A percentile compares a stretch with the other conserved stretches of the same genome.
These are phyloP conservation scores for Eueremaeus valkanovi DNA, from an alignment of 2,888 invertebrate species.

Conservation along the genomic window DNA sequence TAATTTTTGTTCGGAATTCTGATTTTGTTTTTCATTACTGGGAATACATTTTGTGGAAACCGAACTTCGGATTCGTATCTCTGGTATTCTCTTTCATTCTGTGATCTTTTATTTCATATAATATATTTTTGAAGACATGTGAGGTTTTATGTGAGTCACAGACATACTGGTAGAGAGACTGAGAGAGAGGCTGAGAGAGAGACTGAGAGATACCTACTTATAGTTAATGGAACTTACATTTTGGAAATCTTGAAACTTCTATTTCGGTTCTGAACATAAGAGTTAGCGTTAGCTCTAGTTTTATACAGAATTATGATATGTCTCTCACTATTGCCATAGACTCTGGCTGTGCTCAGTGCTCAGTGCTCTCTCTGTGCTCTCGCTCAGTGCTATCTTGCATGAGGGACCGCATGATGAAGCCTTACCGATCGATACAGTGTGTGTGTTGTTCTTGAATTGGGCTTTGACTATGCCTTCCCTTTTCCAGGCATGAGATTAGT, in stretches of 20 bases:
- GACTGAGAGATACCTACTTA: conserved; percentile 30
- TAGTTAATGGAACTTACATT: conserved; percentile 33
- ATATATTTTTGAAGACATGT: no score
- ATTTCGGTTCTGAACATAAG: conserved; percentile 24
- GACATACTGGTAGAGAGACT: no score
- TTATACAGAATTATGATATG: conserved; percentile 36
- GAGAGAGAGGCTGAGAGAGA: no score
- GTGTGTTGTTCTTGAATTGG: conserved; percentile 36
- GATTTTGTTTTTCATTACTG: no score
- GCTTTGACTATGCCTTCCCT: conserved; percentile 32
- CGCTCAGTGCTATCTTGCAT: conserved; percentile 31
- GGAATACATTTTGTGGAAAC: no score
- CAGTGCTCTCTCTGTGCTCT: no score
- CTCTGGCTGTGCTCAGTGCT: background rate
- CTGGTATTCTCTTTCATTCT: conserved; percentile 8
- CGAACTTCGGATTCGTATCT: background rate
- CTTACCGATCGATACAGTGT: conserved; percentile 33
- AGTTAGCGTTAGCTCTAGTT: conserved; percentile 22
- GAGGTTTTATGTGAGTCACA: no score
- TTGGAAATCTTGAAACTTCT: conserved; percentile 33
- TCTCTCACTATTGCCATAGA: conserved; percentile 9
- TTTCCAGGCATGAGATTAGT: conserved; percentile 32
- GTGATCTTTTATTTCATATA: background rate
- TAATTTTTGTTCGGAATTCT: no score
- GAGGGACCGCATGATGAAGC: conserved; percentile 31